Evolutionary conservation across 1,140 invertebrate genomes (phyloP).

Genomic region (Mactra quadrangularis): DNA sequence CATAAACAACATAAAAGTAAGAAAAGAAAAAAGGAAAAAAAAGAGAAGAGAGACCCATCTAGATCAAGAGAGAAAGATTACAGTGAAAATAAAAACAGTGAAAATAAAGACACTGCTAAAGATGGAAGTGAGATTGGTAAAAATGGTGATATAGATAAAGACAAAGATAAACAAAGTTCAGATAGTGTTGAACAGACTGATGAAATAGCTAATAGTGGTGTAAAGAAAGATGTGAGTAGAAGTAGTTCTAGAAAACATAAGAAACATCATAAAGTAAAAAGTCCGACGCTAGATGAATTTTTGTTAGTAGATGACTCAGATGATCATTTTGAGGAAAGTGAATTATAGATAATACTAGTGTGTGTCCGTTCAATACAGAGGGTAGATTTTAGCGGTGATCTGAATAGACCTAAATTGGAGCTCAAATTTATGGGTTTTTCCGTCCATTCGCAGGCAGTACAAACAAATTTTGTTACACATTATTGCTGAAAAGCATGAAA

Average conservation of each 20-base stretch:
- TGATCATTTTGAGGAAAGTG: conserved; percentile 32
- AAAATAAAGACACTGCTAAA: background rate
- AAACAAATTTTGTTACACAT: too few relatives aligned
- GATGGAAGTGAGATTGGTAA: background rate
- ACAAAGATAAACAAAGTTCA: too few relatives aligned
- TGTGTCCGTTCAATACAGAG: too few relatives aligned
- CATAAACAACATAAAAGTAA: conserved; percentile 40
- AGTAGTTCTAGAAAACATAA: conserved; percentile 34
- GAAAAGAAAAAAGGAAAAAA: conserved; percentile 55
- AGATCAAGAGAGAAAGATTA: conserved; percentile 40
- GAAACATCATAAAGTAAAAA: conserved; percentile 20
- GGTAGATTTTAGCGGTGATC: too few relatives aligned
- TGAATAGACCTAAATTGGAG: too few relatives aligned
- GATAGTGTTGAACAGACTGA: too few relatives aligned
- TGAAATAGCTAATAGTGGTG: too few relatives aligned
- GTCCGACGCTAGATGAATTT: conserved; percentile 39
- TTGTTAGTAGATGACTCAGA: conserved; percentile 29
- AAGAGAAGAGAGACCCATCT: conserved; percentile 43
- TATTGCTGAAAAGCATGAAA: too few relatives aligned
- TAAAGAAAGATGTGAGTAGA: conserved; percentile 13
- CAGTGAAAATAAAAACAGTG: background rate
- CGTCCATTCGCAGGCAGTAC: too few relatives aligned
- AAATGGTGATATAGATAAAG: background rate
- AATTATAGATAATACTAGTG: conserved; percentile 4
- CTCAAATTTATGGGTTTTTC: too few relatives aligned